phyloP scores from a whole-genome alignment of 1,140 invertebrate species.

The Acyrthosiphon pisum region DNA sequence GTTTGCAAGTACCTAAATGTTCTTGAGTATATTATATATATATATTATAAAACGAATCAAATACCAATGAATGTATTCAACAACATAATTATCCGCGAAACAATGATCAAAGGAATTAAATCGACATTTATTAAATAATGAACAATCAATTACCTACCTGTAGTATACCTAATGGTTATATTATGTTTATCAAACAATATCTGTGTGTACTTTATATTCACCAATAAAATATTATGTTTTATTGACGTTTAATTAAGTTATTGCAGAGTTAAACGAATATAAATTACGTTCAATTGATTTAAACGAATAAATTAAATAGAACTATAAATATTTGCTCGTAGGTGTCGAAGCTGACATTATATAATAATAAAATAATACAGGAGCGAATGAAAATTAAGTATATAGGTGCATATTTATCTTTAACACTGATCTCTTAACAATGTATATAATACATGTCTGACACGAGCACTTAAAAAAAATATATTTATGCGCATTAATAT shows the following conservation, averaged over 20 bases:
- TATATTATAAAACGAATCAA: background rate
- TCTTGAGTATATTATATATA: background rate
- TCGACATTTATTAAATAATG: background rate
- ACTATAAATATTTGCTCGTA: background rate
- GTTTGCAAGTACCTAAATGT: background rate
- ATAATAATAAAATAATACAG: background rate
- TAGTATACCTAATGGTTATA: background rate
- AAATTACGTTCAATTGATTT: too few relatives aligned
- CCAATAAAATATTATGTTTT: constrained; percentile 1
- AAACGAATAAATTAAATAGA: background rate
- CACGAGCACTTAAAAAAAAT: background rate
- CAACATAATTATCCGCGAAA: background rate
- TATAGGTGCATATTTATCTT: background rate
- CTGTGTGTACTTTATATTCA: background rate
- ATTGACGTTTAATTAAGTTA: background rate
- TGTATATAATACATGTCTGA: too few relatives aligned
- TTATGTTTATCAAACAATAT: background rate
- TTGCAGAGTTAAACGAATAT: background rate
- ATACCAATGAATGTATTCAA: background rate
- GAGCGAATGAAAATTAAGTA: too few relatives aligned
- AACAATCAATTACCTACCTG: background rate
- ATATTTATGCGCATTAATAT: background rate
- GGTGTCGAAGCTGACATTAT: background rate
- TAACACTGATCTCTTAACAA: background rate
- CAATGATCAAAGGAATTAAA: background rate